Evolutionary conservation across 2,797 vertebrate species (phyloP).

Genomic region (Pelobates cultripes): DNA sequence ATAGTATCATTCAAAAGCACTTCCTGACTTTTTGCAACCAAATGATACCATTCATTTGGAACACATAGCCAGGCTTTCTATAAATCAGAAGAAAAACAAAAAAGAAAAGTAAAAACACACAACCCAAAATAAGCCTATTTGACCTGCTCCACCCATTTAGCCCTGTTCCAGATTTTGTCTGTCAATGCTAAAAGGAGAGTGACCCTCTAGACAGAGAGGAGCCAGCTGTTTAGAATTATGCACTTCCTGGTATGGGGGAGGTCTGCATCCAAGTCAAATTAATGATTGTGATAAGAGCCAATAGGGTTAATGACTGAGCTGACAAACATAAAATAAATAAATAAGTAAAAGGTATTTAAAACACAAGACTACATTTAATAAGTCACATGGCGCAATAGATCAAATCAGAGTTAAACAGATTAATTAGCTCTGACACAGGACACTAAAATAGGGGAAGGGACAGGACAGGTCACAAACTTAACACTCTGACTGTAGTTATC

Average conservation of each 20-base stretch:
- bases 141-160: constrained; percentile 11
- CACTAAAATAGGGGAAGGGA: background rate
- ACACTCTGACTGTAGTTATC: no score
- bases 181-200: constrained; percentile 27
- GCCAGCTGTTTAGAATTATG: constrained; percentile 39
- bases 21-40: no score
- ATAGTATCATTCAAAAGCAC: no score
- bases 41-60: no score
- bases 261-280: background rate
- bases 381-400: background rate
- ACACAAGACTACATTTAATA: background rate
- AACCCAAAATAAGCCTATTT: constrained; percentile 19
- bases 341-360: background rate
- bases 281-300: constrained; percentile 22
- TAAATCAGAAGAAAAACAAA: background rate
- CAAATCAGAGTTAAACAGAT: background rate
- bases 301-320: background rate
- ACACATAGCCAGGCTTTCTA: no score
- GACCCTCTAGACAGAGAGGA: constrained; percentile 42
- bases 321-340: background rate
- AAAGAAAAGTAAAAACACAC: constrained; percentile 16
- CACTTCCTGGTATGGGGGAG: constrained; percentile 11
- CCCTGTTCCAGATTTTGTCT: background rate
- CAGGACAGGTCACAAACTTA: background rate
- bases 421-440: background rate